Evolutionary conservation across 2,797 vertebrate species (phyloP), one percentile per base, ranked within the genome.

Genomic region (Cetoscarus ocellatus): DNA sequence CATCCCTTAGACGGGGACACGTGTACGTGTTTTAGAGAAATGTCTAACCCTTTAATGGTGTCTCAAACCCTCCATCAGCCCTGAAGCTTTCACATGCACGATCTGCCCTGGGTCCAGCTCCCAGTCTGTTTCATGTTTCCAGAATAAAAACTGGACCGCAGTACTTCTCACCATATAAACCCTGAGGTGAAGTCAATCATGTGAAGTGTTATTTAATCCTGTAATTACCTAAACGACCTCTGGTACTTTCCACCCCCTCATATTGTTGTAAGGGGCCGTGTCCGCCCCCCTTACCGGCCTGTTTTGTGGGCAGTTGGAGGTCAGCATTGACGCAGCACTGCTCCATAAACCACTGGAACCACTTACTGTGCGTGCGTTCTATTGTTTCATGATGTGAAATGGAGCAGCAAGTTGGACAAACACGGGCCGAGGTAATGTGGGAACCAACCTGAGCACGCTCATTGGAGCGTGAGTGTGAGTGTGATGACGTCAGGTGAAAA

Each of bases 301-400:
- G 10, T 79, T 82, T 85, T 81, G 81, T 84, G 85, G 79, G 70
- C 75, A 85, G 77, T 17, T 48, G 59, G 81, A 88, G 85, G 88
- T 88, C 88, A 88, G 83, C 71, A 81, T 77, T 90, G 84, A 90
- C 83, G 84, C 80, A 88, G 81, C 77, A 68, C 65, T 67, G 75
- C 72, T 80, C 82, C 78, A 86, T 86, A 88, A 90, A 86, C 80
- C 82, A 58, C 82, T 86, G 79, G 82, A 85, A 83, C 75, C 76
- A 85, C 75, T 90, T 86, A 86, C 42, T 75, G 65, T 48, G 67
- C 55, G 67, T 45, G 73, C 34, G 14, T 49, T 78, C 75, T 80
- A 82, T 86, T 86, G 83, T 86, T 87, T 83, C 80, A 90, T 82
- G 72, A 86, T 79, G 83, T 80, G 75, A 86, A 87, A 80, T 75